Evolutionary conservation across 2,888 invertebrate genomes (phyloP).

Genomic region (Argyresthia goedartella): DNA sequence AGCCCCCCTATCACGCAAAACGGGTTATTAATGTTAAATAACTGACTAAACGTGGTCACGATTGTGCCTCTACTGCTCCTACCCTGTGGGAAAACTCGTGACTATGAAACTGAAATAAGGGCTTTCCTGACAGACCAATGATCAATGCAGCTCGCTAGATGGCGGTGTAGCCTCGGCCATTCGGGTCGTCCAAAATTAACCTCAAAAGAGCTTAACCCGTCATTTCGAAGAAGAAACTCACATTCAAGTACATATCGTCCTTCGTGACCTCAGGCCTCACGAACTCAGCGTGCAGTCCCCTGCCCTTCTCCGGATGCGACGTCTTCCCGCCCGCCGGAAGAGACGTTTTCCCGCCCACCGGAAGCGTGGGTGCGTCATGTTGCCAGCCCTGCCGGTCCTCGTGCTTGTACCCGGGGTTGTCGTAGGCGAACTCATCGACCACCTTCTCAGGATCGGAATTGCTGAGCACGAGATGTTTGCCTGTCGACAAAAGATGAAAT

Average conservation of each 20-base stretch:
- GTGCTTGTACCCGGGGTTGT: slow-evolving; percentile 82
- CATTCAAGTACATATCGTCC: slow-evolving; percentile 53
- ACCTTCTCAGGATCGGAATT: slow-evolving; percentile 79
- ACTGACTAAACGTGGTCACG: no score
- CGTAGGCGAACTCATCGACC: slow-evolving; percentile 83
- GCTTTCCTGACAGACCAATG: no score
- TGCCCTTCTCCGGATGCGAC: slow-evolving; percentile 22
- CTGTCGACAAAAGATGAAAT: slow-evolving; percentile 42
- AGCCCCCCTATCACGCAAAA: no score
- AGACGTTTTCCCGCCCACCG: slow-evolving; percentile 29
- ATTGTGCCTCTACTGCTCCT: no score
- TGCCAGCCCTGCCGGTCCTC: slow-evolving; percentile 54
- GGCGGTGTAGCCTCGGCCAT: no score
- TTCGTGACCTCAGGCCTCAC: slow-evolving; percentile 52
- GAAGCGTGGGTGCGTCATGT: slow-evolving; percentile 56
- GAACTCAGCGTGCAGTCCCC: slow-evolving; percentile 53
- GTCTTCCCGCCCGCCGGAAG: slow-evolving; percentile 22
- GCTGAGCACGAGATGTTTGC: slow-evolving; percentile 79
- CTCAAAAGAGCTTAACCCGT: no score
- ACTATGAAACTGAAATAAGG: no score
- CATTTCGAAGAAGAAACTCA: no score
- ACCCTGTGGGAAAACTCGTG: no score
- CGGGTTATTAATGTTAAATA: no score
- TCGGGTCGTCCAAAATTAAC: no score
- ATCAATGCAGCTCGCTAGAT: no score